Conservation (phyloP, 2,113 vertebrate genomes). For the Otis tarda region DNA sequence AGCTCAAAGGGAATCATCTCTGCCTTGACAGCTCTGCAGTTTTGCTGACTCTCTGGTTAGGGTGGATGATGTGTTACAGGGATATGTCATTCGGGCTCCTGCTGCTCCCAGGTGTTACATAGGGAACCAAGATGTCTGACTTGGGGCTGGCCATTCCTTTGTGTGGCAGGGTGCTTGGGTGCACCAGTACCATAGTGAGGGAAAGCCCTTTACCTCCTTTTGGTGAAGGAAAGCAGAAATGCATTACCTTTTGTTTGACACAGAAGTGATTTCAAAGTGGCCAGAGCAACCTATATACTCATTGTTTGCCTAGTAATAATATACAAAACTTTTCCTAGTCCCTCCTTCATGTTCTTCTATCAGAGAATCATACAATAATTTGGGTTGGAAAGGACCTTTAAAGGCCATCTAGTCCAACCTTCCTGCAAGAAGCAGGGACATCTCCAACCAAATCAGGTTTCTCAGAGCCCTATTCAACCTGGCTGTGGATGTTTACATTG, state of each 20-base stretch:
- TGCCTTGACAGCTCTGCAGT: not conserved
- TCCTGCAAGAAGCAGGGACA: too few relatives aligned
- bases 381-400: too few relatives aligned
- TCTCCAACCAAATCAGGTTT: too few relatives aligned
- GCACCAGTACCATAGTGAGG: not conserved
- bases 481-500: too few relatives aligned
- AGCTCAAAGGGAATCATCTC: not conserved
- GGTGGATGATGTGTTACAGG: not conserved
- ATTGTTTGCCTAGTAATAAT: not conserved
- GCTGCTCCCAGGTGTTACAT: not conserved
- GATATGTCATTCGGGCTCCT: not conserved
- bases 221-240: not conserved
- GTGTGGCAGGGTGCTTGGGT: not conserved
- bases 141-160: not conserved
- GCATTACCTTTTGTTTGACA: not conserved
- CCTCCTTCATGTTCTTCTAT: not conserved
- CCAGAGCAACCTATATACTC: not conserved
- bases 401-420: too few relatives aligned
- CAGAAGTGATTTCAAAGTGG: not conserved
- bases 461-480: too few relatives aligned
- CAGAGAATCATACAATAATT: too few relatives aligned
- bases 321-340: not conserved
- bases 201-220: not conserved
- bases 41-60: rapidly evolving
- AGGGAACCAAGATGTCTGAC: not conserved